Conservation (phyloP, 2,888 invertebrate species). For the Bombylius discolor region DNA sequence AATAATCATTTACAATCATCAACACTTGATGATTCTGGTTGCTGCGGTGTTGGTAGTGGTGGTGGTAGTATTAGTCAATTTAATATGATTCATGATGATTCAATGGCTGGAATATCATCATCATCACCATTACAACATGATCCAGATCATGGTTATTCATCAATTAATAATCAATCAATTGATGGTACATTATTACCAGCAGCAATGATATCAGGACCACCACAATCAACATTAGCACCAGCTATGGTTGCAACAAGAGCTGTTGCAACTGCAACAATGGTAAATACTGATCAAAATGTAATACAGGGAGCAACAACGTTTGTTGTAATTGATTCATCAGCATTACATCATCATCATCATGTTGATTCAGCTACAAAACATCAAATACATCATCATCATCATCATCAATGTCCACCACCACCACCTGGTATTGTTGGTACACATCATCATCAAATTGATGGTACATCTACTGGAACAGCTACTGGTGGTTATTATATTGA, state of each 20-base stretch:
- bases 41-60: too few species aligned
- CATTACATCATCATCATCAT: too few species aligned
- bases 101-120: background rate
- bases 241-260: conserved; percentile 10
- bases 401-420: background rate
- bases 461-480: too few species aligned
- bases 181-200: conserved; percentile 20
- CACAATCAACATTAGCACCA: conserved; percentile 7
- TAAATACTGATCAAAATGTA: background rate
- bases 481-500: background rate
- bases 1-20: conserved; percentile 1
- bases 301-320: background rate
- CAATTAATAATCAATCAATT: conserved; percentile 18
- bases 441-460: background rate
- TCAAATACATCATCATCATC: too few species aligned
- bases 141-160: conserved; percentile 13
- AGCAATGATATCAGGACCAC: background rate
- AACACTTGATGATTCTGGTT: conserved; percentile 5
- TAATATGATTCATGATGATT: background rate
- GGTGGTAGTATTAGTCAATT: background rate
- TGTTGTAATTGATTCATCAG: background rate
- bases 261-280: background rate
- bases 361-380: background rate
- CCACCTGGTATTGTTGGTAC: background rate
- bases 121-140: background rate